These are phyloP conservation scores for Acronicta alni DNA, from an alignment of 2,888 invertebrate genomes.

Conservation along the genomic window DNA sequence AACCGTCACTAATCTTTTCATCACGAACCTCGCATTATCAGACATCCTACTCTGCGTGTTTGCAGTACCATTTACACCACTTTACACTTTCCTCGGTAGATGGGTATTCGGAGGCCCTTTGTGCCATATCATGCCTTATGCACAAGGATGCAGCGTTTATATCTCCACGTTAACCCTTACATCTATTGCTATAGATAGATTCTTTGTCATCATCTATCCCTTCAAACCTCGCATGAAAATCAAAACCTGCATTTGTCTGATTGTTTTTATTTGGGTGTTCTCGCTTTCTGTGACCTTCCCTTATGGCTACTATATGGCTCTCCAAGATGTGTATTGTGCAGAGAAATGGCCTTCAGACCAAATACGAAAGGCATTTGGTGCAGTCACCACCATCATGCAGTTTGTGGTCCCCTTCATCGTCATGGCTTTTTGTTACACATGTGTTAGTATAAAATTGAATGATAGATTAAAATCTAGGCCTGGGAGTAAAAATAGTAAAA, in stretches of 20 bases:
- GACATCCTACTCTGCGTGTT: slow-evolving; percentile 96
- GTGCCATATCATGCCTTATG: slow-evolving; percentile 96
- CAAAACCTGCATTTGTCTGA: slow-evolving; percentile 92
- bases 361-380: slow-evolving; percentile 93
- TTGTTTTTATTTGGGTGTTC: slow-evolving; percentile 94
- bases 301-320: slow-evolving; percentile 94
- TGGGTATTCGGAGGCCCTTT: slow-evolving; percentile 96
- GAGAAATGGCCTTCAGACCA: slow-evolving; percentile 94
- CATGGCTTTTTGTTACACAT: slow-evolving; percentile 95
- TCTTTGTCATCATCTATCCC: slow-evolving; percentile 96
- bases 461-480: slow-evolving; percentile 93
- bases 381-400: slow-evolving; percentile 94
- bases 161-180: slow-evolving; percentile 96
- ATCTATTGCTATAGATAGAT: slow-evolving; percentile 97
- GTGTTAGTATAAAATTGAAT: slow-evolving; percentile 93
- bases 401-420: slow-evolving; percentile 96
- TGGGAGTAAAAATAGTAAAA: slow-evolving; percentile 92
- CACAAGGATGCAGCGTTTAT: slow-evolving; percentile 96
- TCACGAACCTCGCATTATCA: slow-evolving; percentile 96
- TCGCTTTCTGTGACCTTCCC: slow-evolving; percentile 94
- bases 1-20: slow-evolving; percentile 97
- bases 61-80: slow-evolving; percentile 96
- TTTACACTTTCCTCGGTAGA: slow-evolving; percentile 94
- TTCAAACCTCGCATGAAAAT: slow-evolving; percentile 95
- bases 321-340: slow-evolving; percentile 89